phyloP scores from a whole-genome alignment of 2,113 vertebrate genomes.

The Uria aalge region DNA sequence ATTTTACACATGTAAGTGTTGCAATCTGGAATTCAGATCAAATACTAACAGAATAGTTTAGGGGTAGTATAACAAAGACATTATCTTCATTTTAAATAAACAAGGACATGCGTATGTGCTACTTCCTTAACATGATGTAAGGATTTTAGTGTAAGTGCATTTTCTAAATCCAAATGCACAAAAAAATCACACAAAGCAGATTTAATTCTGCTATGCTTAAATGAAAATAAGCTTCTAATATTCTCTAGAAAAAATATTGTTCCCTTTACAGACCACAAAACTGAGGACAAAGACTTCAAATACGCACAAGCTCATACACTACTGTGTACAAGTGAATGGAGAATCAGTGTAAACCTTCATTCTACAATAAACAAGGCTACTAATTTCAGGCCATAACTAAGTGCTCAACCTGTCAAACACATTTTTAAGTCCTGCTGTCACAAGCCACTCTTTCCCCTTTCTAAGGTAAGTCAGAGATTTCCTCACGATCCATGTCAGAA shows the following conservation, averaged over 20 bases:
- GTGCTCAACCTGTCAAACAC: background rate
- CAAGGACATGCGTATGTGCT: fast-evolving
- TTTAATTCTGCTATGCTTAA: background rate
- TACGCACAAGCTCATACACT: background rate
- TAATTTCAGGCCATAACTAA: background rate
- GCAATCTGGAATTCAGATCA: background rate
- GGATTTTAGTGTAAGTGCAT: background rate
- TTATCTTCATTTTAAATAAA: background rate
- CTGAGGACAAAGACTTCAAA: background rate
- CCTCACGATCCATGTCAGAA: background rate
- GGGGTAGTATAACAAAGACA: background rate
- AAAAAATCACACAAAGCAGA: background rate
- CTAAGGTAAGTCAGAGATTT: background rate
- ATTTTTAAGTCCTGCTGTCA: background rate
- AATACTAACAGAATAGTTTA: background rate
- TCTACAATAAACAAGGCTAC: background rate
- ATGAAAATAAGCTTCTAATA: background rate
- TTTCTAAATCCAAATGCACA: background rate
- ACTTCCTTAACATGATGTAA: background rate
- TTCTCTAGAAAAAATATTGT: background rate
- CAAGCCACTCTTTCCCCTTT: background rate
- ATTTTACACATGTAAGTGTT: background rate
- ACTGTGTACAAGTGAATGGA: background rate
- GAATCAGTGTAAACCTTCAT: background rate
- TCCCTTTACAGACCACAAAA: background rate